phyloP scores from a whole-genome alignment of 2,113 vertebrate genomes.

The Oostethus manadensis region DNA sequence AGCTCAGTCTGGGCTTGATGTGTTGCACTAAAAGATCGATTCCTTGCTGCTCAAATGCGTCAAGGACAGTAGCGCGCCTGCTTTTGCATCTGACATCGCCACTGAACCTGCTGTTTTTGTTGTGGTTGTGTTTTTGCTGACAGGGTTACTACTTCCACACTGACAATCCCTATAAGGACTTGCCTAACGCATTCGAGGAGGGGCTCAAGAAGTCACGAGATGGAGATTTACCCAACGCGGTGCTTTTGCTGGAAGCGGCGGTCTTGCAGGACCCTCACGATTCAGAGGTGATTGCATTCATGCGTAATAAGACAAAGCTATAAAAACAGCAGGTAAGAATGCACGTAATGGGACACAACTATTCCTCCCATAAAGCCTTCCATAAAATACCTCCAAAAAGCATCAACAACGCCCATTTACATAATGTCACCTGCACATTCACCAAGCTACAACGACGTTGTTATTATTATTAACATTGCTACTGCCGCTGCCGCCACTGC shows the following conservation, averaged over 20 bases:
- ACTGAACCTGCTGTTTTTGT: conserved; percentile 29
- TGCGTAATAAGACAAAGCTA: no score
- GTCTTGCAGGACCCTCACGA: conserved; percentile 94
- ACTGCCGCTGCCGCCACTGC: no score
- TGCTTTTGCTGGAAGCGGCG: conserved; percentile 89
- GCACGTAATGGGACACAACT: no score
- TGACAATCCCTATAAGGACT: conserved; percentile 97
- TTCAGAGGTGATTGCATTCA: conserved; percentile 80
- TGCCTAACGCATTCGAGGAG: conserved; percentile 92
- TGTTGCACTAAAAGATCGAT: conserved; percentile 44
- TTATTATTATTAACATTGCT: no score
- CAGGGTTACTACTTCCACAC: conserved; percentile 99
- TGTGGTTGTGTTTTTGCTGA: conserved; percentile 29
- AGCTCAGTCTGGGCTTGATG: conserved; percentile 37
- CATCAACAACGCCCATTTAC: no score
- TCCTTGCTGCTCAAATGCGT: conserved; percentile 32
- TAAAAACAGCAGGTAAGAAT: no score
- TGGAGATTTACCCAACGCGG: conserved; percentile 89
- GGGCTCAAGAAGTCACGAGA: conserved; percentile 88
- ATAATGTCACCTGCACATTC: no score
- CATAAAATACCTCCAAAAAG: no score
- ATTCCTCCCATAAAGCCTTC: no score
- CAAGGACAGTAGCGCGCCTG: conserved; percentile 15
- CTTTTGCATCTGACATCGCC: conserved; percentile 39
- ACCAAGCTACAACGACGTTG: no score